Conservation (phyloP, 2,113 vertebrate species). For the Diadophis punctatus region DNA sequence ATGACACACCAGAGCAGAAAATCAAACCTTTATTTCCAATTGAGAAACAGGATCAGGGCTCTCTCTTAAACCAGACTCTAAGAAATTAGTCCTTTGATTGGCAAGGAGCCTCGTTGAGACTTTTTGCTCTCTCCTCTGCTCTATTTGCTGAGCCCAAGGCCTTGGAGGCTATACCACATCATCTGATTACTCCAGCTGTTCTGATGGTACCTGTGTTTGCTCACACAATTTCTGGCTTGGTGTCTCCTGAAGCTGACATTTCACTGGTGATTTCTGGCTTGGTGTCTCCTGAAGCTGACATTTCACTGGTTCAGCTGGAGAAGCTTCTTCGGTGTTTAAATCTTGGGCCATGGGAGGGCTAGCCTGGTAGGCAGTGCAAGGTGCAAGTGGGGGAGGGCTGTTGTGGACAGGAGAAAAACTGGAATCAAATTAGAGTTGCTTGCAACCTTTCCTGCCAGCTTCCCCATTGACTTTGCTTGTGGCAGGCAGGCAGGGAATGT, state of each 20-base stretch:
- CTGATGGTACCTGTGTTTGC: background rate
- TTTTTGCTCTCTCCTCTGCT: background rate
- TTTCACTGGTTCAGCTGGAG: background rate
- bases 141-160: background rate
- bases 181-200: background rate
- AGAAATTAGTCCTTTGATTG: background rate
- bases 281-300: background rate
- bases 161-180: background rate
- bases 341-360: background rate
- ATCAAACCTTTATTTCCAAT: background rate
- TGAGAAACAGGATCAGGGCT: background rate
- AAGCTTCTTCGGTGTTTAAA: background rate
- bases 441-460: background rate
- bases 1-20: background rate
- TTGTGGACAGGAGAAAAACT: background rate
- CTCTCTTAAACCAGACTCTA: background rate
- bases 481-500: background rate
- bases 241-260: too few relatives aligned
- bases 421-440: background rate
- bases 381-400: background rate
- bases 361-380: background rate
- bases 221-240: too few relatives aligned
- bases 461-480: background rate
- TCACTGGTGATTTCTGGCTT: background rate
- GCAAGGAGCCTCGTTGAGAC: background rate